Evolutionary conservation across 2,888 invertebrate genomes (phyloP), one percentile per base, ranked within the genome.

Genomic region (Sinodicranocentrus sp.): DNA sequence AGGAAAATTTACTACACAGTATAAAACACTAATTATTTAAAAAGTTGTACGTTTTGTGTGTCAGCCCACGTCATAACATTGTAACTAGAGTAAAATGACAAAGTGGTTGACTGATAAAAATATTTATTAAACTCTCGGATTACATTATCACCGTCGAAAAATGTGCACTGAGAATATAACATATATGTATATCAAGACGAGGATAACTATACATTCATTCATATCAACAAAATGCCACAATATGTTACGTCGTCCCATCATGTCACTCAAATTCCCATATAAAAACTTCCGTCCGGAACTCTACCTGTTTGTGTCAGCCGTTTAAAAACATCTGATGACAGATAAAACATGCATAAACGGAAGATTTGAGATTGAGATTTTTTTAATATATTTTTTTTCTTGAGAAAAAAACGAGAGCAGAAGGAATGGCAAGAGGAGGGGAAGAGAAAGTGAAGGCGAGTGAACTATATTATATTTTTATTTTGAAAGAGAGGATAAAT

Each of bases 211-310:
- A 23, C 48, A 48, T 48, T 1, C 5, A 57, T 57, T 23, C 3
- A 61, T 44, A 61, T 73, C 73, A 72, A 43, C 72, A 73, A 48
- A 72, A 25, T 48, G 48, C 44, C 71, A 57, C 28, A n/a, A n/a
- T 25, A 57, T 25, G 57, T 57, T 25, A 57, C 57, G 44, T 44
- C n/a, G 44, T 44, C 13, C 39, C 39, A 54, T 54, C 57, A 57
- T 57, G 57, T 25, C 57, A 57, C 10, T 25, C 57, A 21, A 25
- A n/a, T n/a, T 19, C 10, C 57, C 5, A 48, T 48, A 48, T 48
- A 63, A 25, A 10, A 25, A 63, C 73, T 80, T 80, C 80, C 80
- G 80, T 73, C 72, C 80, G 80, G 80, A 80, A 80, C 80, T 57
- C 5, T 28, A 15, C 17, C 6, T 61, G 15, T 61, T n/a, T 57